phyloP scores from a whole-genome alignment of 2,888 invertebrate genomes.

The Xylota sylvarum region DNA sequence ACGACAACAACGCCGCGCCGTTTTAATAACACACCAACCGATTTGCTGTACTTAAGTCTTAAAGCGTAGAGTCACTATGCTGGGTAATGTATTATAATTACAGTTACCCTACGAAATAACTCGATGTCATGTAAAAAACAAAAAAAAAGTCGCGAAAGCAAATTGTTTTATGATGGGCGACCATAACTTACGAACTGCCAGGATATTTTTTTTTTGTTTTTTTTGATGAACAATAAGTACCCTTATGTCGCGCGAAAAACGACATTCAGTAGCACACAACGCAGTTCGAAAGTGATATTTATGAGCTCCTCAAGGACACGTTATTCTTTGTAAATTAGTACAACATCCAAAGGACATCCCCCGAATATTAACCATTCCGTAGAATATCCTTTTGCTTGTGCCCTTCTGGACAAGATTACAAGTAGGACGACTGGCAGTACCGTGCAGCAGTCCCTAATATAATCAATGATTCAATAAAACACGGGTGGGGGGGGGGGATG shows the following conservation, averaged over 20 bases:
- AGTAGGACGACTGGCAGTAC: too few species aligned
- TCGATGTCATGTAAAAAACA: background rate
- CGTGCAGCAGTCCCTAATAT: constrained; percentile 14
- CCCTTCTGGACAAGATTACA: background rate
- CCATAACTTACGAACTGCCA: constrained; percentile 27
- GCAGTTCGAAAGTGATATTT: constrained; percentile 19
- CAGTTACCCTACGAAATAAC: background rate
- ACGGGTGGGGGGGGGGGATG: background rate
- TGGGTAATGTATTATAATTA: constrained; percentile 36
- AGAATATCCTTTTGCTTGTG: constrained; percentile 24
- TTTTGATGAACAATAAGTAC: background rate
- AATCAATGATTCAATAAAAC: constrained; percentile 45
- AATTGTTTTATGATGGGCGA: constrained; percentile 37
- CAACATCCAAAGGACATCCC: constrained; percentile 27
- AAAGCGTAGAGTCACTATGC: constrained; percentile 5
- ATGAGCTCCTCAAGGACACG: constrained; percentile 44
- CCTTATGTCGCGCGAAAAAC: constrained; percentile 10
- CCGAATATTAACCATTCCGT: constrained; percentile 22
- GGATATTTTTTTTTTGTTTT: background rate
- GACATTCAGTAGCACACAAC: background rate
- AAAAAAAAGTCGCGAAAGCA: background rate
- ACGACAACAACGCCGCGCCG: constrained; percentile 10
- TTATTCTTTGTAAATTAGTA: constrained; percentile 20
- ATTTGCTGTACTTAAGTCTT: constrained; percentile 8
- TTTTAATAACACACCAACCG: constrained; percentile 11